Evolutionary conservation across 2,888 invertebrate species (phyloP).

Genomic region (Hypomecis punctinalis): DNA sequence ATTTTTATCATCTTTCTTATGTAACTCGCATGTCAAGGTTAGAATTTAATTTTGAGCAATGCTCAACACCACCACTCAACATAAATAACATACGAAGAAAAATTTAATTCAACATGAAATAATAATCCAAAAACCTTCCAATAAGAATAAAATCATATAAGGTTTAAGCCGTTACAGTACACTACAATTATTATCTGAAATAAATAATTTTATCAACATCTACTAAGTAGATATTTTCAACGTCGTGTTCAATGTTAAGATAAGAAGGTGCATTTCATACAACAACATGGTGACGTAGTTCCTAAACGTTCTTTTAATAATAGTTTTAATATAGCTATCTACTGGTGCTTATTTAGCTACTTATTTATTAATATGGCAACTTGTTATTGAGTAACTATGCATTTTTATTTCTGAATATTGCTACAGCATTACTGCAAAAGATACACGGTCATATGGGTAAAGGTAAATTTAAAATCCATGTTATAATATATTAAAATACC

Average conservation of each 20-base stretch:
- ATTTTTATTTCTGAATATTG: too few species aligned
- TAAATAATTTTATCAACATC: neutral
- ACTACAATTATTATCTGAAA: neutral
- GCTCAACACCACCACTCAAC: neutral
- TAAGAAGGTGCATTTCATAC: constrained; percentile 11
- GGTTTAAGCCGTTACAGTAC: neutral
- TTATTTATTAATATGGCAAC: too few species aligned
- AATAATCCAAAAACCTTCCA: neutral
- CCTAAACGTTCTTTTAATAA: neutral
- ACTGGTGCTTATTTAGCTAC: too few species aligned
- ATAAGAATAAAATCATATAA: neutral
- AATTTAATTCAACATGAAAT: neutral
- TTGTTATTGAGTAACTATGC: too few species aligned
- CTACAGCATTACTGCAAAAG: too few species aligned
- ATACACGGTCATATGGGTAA: too few species aligned
- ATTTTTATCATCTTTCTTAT: neutral
- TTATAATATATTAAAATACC: too few species aligned
- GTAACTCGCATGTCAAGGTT: constrained; percentile 13
- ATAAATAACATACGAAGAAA: too few species aligned
- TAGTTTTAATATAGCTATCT: too few species aligned
- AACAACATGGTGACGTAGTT: neutral
- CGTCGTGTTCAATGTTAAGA: constrained; percentile 16
- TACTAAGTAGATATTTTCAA: neutral
- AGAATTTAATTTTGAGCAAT: neutral
- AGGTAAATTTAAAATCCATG: too few species aligned